Conservation (phyloP, 2,797 vertebrate species). For the Eulemur coronatus region DNA sequence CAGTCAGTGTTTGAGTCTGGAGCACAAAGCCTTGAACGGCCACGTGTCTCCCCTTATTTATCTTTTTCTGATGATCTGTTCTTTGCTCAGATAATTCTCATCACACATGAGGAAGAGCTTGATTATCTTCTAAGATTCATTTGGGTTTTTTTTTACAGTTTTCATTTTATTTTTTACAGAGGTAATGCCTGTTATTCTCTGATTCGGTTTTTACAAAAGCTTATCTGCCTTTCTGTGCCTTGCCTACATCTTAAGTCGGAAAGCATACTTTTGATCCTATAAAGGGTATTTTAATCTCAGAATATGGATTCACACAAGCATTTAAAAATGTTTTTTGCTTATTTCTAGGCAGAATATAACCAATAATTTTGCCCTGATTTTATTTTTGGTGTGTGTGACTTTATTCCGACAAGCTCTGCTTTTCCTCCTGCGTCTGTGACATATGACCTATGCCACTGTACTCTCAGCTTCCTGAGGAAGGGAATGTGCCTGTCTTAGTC, state of each 20-base stretch:
- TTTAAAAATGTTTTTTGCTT: not conserved
- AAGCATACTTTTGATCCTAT: not conserved
- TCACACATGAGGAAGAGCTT: not conserved
- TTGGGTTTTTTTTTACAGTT: not conserved
- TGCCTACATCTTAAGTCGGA: not conserved
- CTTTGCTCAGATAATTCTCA: not conserved
- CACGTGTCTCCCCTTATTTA: not conserved
- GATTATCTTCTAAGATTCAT: not conserved
- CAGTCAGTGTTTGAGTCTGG: not conserved
- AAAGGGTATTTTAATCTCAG: not conserved
- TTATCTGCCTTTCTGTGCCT: not conserved
- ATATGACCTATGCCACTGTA: fast-evolving
- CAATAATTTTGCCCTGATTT: not conserved
- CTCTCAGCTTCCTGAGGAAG: not conserved
- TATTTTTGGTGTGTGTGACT: not conserved
- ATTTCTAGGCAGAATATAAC: not conserved
- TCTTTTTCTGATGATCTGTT: not conserved
- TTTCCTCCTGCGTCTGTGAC: not conserved
- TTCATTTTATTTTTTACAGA: not conserved
- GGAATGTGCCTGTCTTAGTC: not conserved
- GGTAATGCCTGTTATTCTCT: not conserved
- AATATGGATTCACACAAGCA: not conserved
- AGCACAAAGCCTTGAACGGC: not conserved
- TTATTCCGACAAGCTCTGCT: not conserved
- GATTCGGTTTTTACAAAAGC: not conserved